These are phyloP conservation scores for Carassius gibelio DNA, from an alignment of 2,113 vertebrate species.

Conservation along the genomic window DNA sequence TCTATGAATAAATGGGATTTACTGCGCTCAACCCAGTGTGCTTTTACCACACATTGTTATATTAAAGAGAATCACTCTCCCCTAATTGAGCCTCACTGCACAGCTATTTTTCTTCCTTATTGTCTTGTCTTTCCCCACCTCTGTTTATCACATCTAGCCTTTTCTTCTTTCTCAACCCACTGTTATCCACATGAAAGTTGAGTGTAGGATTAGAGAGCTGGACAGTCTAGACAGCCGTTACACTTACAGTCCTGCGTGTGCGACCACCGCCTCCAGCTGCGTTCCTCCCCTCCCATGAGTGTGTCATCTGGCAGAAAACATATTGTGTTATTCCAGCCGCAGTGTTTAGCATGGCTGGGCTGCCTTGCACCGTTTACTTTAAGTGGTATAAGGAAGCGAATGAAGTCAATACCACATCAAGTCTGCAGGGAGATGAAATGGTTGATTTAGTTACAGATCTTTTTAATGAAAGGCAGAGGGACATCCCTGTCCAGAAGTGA, in stretches of 20 bases:
- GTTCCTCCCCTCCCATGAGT: constrained; percentile 36
- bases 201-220: constrained; percentile 47
- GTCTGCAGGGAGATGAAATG: constrained; percentile 14
- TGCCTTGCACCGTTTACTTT: not conserved
- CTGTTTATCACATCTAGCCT: constrained; percentile 19
- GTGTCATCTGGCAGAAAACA: constrained; percentile 37
- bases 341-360: constrained; percentile 29
- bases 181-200: constrained; percentile 37
- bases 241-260: constrained; percentile 43
- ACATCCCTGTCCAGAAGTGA: constrained; percentile 26
- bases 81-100: constrained; percentile 24
- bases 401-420: constrained; percentile 3
- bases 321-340: constrained; percentile 39
- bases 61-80: constrained; percentile 17
- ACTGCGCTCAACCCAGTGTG: not conserved
- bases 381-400: constrained; percentile 1
- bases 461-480: constrained; percentile 16
- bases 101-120: constrained; percentile 27
- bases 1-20: constrained; percentile 22
- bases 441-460: constrained; percentile 26
- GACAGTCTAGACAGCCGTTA: constrained; percentile 50
- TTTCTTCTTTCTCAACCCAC: constrained; percentile 21
- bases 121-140: constrained; percentile 10
- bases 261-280: constrained; percentile 33
- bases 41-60: constrained; percentile 14